Base-by-base conservation (phyloP, 2,888 invertebrate species). In the Tiliacea citrago region DNA sequence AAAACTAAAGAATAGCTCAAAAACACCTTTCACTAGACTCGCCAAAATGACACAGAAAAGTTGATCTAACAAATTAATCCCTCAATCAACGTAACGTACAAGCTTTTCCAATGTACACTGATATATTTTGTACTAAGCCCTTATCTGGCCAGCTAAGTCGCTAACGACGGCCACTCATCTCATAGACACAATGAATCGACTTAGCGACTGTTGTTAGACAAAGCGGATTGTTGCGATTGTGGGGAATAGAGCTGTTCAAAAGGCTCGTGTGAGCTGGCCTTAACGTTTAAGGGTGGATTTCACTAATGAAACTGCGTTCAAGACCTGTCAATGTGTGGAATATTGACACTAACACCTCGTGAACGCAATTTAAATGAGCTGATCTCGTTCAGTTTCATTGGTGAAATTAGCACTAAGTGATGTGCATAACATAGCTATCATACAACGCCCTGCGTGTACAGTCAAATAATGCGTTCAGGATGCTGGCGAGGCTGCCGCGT, bases 161-260 rank as follows among this genome's bases (percentile, higher is more conserved):
- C 94, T 95, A 95, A 95, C 94, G 95, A 95, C 93, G 91, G 93
- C 95, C 95, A 95, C 95, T 96, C 96, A 93, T 94, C 95, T 92
- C 92, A 71, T 83, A 85, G 81, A 92, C 94, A 94, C 95, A 95
- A 96, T 95, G 93, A 93, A 80, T 88, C 88, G 88, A 93, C 93
- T 94, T 95, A 95, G 95, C 94, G 94, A 93, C 93, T 91, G 88
- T 89, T 90, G 90, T 93, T 93, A 94, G 94, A 95, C 95, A 95
- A 95, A 93, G 93, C 90, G 92, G 91, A 92, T 93, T 90, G 90
- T 88, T 87, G 87, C 76, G 89, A 91, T 93, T 79, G 79, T 74
- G 82, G 82, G 83, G 88, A 89, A 88, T 88, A 88, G 89, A 88
- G 88, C 88, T 90, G 58, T 72, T 89, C 87, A 87, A 90, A 91